Base-by-base conservation (phyloP, 2,113 vertebrate genomes). In the Strigops habroptila region DNA sequence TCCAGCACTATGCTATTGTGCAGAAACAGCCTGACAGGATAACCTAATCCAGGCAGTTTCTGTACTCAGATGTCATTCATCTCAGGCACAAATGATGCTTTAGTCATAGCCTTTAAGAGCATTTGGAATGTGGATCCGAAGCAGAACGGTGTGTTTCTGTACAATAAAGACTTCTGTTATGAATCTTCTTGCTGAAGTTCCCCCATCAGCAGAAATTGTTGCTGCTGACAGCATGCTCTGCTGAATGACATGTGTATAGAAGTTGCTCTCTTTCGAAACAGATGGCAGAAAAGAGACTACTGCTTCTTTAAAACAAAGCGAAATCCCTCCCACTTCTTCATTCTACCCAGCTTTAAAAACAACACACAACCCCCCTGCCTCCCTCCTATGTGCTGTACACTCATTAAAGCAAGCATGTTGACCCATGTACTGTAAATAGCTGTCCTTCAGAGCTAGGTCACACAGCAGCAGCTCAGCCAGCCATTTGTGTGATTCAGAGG, bases 371-470 rank as follows among this genome's bases (percentile, higher is more conserved):
- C 64, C 49, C 49, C 43, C 31, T 57, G 62, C 70, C 91, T 87
- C 87, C 74, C 67, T 83, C 59, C 88, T 63, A 13, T 14, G 30
- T 41, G 35, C 71, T 70, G 65, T 51, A 53, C 41, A 18, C 55
- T 83, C 68, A 68, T 82, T 87, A 92, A 82, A 88, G 80, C 81
- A 55, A 74, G 39, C 59, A 22, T 2, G 63, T 23, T 94, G 93
- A 78, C 93, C 96, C 39, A 31, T 21, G 78, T 53, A 60, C 93
- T 5, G 23, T 69, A 92, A 89, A 97, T 63, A 95, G 86, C 65
- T 14, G 88, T 89, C 91, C 95, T 96, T 91, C 95, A 95, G 73
- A 83, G 88, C 31, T 39, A 71, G 92, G 95, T 69, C 90, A 70
- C 3, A 31, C 10, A 17, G 91, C 75, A 70, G 78, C 84, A 67